These are phyloP conservation scores for Gordius sp. DNA, from an alignment of 2,888 invertebrate species.

Conservation along the genomic window DNA sequence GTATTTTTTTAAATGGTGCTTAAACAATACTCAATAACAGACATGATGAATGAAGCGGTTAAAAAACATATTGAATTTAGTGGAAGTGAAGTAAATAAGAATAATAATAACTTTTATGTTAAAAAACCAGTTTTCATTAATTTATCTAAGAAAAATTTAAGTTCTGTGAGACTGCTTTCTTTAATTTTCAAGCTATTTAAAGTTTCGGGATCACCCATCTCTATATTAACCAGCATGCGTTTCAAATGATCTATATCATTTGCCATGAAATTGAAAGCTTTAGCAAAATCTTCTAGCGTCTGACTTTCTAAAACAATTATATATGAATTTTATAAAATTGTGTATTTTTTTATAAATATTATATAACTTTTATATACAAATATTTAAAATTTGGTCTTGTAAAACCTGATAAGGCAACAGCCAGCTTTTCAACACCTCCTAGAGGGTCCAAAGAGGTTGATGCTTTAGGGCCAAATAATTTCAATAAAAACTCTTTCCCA, in stretches of 20 bases:
- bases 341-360: not conserved
- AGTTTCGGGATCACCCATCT: conserved; percentile 75
- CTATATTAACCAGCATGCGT: conserved; percentile 77
- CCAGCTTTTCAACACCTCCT: conserved; percentile 77
- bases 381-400: too few species aligned
- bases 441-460: conserved; percentile 62
- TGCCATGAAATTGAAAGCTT: conserved; percentile 54
- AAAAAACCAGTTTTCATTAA: conserved; percentile 78
- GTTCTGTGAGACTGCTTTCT: conserved; percentile 72
- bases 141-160: conserved; percentile 80
- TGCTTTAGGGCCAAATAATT: conserved; percentile 75
- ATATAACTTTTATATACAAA: not conserved
- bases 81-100: too few species aligned
- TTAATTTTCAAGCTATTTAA: conserved; percentile 72
- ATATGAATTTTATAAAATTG: conserved; percentile 7
- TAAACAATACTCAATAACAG: too few species aligned
- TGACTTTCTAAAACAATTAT: conserved; percentile 45
- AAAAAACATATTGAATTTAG: too few species aligned
- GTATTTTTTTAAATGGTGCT: too few species aligned
- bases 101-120: conserved; percentile 35
- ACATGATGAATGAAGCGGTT: too few species aligned
- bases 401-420: conserved; percentile 67
- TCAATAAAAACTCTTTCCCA: conserved; percentile 81
- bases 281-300: conserved; percentile 73
- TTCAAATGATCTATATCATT: conserved; percentile 68